Conservation (phyloP, 2,113 vertebrate species). For the Andinoacara biseriatus region DNA sequence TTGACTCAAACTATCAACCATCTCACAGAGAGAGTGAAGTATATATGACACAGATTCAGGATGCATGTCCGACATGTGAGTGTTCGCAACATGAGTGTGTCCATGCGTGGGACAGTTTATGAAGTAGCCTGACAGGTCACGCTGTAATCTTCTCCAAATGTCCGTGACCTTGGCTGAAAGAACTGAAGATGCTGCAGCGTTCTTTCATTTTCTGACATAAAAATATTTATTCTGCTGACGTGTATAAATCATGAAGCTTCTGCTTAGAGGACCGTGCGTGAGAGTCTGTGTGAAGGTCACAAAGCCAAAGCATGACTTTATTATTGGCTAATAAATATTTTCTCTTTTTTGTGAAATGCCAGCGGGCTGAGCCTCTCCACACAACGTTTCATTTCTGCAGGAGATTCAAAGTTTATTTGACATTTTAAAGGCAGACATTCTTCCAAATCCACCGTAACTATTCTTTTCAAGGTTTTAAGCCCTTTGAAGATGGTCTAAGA, state of each 20-base stretch:
- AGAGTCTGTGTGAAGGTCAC: conserved; percentile 16
- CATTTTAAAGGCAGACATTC: neutral
- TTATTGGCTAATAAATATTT: conserved; percentile 16
- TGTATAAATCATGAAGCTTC: conserved; percentile 23
- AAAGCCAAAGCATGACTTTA: neutral
- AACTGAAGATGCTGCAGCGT: neutral
- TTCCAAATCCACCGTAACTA: neutral
- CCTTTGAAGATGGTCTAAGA: neutral
- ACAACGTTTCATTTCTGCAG: neutral
- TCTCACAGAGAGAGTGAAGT: neutral
- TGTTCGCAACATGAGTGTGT: neutral
- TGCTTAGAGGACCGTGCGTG: neutral
- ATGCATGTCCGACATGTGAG: neutral
- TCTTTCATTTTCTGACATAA: neutral
- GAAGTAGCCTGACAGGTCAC: neutral
- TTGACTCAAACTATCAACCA: fast-evolving
- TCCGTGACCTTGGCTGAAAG: neutral
- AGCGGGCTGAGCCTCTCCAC: fast-evolving
- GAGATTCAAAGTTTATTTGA: neutral
- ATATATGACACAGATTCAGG: neutral
- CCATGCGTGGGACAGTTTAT: neutral
- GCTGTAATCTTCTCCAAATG: neutral
- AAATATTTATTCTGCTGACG: conserved; percentile 9
- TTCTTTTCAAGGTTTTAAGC: neutral
- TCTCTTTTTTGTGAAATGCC: neutral